These are phyloP conservation scores for Lamellibrachia columna DNA, from an alignment of 2,888 invertebrate genomes.

Conservation along the genomic window DNA sequence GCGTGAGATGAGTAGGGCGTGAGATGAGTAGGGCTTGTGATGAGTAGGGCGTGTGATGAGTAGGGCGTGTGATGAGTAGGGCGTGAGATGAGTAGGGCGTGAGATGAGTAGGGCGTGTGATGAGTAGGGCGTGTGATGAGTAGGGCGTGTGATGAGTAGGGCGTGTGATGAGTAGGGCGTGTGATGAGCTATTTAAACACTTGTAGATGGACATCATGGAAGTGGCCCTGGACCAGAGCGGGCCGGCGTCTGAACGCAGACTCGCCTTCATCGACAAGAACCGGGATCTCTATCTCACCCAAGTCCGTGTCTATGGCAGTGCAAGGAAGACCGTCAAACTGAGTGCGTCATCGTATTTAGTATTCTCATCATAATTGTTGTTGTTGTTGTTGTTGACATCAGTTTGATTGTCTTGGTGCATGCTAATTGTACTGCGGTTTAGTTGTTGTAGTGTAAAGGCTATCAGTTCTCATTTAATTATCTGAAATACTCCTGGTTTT, in stretches of 20 bases:
- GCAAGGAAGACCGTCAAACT: conserved; percentile 77
- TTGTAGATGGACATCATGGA: conserved; percentile 78
- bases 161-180: not conserved
- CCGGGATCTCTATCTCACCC: conserved; percentile 81
- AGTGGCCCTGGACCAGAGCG: conserved; percentile 86
- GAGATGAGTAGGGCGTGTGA: not conserved
- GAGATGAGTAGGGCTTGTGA: too few relatives aligned
- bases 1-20: too few relatives aligned
- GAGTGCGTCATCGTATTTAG: conserved; percentile 68
- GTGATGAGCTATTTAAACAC: not conserved
- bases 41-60: too few relatives aligned
- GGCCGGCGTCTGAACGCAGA: conserved; percentile 80
- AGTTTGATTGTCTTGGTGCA: too few relatives aligned
- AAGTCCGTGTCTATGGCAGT: conserved; percentile 76
- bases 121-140: too few relatives aligned
- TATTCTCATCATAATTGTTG: not conserved
- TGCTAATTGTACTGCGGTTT: too few relatives aligned
- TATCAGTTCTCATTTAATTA: too few relatives aligned
- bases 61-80: too few relatives aligned
- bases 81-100: too few relatives aligned
- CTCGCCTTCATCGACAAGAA: conserved; percentile 89
- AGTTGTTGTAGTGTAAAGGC: too few relatives aligned
- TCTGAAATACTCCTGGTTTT: too few relatives aligned
- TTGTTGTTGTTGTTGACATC: not conserved
- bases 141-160: too few relatives aligned